A percentile compares a stretch with the other conserved stretches of the same genome.
Evolutionary conservation across 2,888 invertebrate genomes (phyloP).

Genomic region (Eristalinus sepulchralis): DNA sequence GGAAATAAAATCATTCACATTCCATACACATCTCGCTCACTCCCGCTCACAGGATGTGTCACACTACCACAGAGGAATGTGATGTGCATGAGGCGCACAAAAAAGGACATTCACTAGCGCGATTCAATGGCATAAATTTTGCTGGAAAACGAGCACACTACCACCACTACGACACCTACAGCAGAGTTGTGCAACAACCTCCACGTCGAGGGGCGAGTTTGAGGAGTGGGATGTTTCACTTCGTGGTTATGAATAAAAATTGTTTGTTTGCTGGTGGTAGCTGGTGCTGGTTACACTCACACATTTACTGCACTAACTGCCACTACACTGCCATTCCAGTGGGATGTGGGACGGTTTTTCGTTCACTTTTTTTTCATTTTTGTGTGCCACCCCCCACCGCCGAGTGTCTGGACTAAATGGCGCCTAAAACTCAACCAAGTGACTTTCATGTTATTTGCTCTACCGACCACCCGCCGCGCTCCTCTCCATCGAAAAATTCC

Average conservation of each 20-base stretch:
- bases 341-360: conserved; percentile 19
- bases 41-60: too few species aligned
- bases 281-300: conserved; percentile 45
- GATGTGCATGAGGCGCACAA: background rate
- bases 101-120: conserved; percentile 53
- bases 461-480: background rate
- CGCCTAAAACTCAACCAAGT: conserved; percentile 71
- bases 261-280: conserved; percentile 53
- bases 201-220: background rate
- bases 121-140: conserved; percentile 60
- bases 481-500: background rate
- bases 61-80: background rate
- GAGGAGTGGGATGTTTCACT: background rate
- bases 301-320: conserved; percentile 46
- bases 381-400: conserved; percentile 70
- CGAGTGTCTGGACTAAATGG: conserved; percentile 74
- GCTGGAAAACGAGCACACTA: conserved; percentile 12
- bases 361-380: conserved; percentile 48
- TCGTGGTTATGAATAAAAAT: conserved; percentile 62
- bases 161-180: background rate
- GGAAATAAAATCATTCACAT: conserved; percentile 56
- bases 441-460: conserved; percentile 32
- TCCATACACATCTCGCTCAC: background rate
- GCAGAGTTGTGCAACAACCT: background rate
- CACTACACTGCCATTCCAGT: conserved; percentile 42